Evolutionary conservation across 2,888 invertebrate genomes (phyloP), one percentile per base, ranked within the genome.

Genomic region (Troides helena): DNA sequence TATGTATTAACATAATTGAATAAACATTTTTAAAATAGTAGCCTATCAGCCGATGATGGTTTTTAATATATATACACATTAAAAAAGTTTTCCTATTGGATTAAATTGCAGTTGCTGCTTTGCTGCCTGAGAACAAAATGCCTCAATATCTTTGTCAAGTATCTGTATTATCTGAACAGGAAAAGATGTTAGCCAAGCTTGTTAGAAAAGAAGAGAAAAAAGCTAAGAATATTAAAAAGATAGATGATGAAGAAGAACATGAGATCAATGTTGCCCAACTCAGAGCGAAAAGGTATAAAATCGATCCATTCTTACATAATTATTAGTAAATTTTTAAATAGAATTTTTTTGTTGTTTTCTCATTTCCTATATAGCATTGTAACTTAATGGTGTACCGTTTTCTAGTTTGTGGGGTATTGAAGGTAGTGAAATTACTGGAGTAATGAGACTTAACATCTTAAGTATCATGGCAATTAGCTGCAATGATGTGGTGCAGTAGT

Each of bases 141-240:
- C 97, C 97, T 0, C 94, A 95, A 18, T 95, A 96, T 74, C 94
- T 96, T 3, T 95, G 95, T 74, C 96, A 97, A 85, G 97, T 98
- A 2, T 96, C 95, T 21, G 96, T 98, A 0, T 95, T 97, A 81
- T 97, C 98, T 0, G 96, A 96, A 76, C 94, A 96, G 77, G 98
- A 99, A 84, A 97, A 96, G 79, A 93, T 95, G 73, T 81, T 97
- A 18, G 93, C 94, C 12, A 98, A 98, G 82, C 94, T 95, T 72
- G 94, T 95, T 23, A 94, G 97, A 8, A 97, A 97, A 84, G 97
- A 97, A 83, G 98, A 97, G 83, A 98, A 97, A 85, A 97, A 96
- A 82, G 82, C 95, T 0, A 94, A 91, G 68, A 89, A 82, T 65
- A 82, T 85, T 46, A 88, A 85, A 69, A 93, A 86, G 63, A 78